These are phyloP conservation scores for Gymnoscelis rufifasciata DNA, from an alignment of 2,888 invertebrate genomes.

Conservation along the genomic window DNA sequence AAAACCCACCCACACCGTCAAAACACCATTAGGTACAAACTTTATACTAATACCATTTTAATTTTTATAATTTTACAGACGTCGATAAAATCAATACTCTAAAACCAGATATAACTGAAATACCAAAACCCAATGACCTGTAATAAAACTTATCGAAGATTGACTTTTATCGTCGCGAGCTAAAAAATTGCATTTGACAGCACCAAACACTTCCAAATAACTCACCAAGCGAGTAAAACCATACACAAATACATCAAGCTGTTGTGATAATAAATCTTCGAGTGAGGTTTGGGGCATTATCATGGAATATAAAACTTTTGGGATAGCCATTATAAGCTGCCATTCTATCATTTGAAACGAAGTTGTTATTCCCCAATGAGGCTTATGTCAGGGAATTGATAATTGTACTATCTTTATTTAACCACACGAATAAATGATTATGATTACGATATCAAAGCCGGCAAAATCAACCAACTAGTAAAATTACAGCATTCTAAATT, in stretches of 20 bases:
- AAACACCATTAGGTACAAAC: constrained; percentile 16
- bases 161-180: constrained; percentile 22
- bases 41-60: constrained; percentile 21
- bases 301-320: no score
- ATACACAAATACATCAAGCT: constrained; percentile 20
- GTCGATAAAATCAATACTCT: constrained; percentile 11
- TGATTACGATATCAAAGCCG: no score
- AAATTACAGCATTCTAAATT: no score
- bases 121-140: constrained; percentile 25
- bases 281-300: constrained; percentile 2
- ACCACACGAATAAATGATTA: no score
- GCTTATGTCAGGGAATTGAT: no score
- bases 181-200: constrained; percentile 29
- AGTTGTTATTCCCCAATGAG: no score
- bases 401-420: no score
- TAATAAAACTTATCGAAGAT: constrained; percentile 26
- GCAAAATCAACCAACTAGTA: no score
- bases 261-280: constrained; percentile 22
- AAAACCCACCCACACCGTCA: constrained; percentile 21
- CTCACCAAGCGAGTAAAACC: constrained; percentile 25
- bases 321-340: no score
- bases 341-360: no score
- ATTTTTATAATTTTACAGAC: constrained; percentile 16
- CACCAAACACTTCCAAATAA: constrained; percentile 26
- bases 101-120: constrained; percentile 21